These are phyloP conservation scores for Chiloscyllium punctatum DNA, from an alignment of 2,797 vertebrate species.

Conservation along the genomic window DNA sequence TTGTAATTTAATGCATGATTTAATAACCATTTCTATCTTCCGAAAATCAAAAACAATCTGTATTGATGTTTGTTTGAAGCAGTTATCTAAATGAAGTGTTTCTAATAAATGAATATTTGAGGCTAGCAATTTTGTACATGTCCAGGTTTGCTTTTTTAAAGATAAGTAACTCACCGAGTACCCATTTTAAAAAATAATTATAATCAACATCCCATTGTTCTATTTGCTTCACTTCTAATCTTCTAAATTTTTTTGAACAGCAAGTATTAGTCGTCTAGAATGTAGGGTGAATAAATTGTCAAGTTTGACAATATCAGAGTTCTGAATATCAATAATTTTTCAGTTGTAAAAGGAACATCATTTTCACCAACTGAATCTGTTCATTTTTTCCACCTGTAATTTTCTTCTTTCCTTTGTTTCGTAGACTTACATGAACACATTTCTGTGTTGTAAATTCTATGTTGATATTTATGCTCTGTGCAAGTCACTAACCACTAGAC, in stretches of 20 bases:
- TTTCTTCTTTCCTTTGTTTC: not conserved
- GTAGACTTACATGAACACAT: not conserved
- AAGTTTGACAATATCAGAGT: not conserved
- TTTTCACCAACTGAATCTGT: not conserved
- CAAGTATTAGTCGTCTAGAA: not conserved
- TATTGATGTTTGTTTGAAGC: slow-evolving; percentile 19
- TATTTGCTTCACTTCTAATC: not conserved
- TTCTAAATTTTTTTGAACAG: not conserved
- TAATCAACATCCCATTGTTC: not conserved
- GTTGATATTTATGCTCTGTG: not conserved
- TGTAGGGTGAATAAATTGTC: not conserved
- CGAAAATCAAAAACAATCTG: slow-evolving; percentile 28
- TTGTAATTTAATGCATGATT: slow-evolving; percentile 38
- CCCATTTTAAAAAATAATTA: slow-evolving; percentile 10
- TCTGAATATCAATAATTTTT: not conserved
- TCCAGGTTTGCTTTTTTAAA: slow-evolving; percentile 26
- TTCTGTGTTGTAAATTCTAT: not conserved
- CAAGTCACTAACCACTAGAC: too few species aligned
- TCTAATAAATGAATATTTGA: slow-evolving; percentile 35
- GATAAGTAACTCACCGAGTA: not conserved
- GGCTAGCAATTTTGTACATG: not conserved
- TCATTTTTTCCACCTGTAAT: not conserved
- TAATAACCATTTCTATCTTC: slow-evolving; percentile 30
- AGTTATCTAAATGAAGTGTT: slow-evolving; percentile 33
- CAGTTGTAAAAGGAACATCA: not conserved